phyloP scores from a whole-genome alignment of 2,113 vertebrate genomes.

The Carlito syrichta region DNA sequence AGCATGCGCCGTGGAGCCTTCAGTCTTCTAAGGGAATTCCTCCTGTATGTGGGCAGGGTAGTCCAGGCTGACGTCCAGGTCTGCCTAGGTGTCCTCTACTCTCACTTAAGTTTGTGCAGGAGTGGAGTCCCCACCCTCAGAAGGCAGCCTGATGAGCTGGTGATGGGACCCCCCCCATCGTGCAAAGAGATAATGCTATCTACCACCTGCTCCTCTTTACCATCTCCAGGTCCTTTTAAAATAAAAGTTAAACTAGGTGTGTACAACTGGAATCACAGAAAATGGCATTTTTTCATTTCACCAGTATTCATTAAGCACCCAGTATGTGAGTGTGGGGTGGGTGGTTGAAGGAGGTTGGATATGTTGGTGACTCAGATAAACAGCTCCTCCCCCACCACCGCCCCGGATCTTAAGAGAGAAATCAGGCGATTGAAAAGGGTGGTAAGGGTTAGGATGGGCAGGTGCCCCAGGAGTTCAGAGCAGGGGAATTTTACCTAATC shows the following conservation, averaged over 20 bases:
- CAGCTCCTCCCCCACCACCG: fast-evolving
- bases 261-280: neutral
- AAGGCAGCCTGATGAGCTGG: too few relatives aligned
- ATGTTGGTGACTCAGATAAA: neutral
- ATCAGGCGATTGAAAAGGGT: neutral
- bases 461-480: neutral
- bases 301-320: neutral
- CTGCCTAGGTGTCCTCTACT: neutral
- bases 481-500: neutral
- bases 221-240: neutral
- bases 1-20: neutral
- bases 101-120: neutral
- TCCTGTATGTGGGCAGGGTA: too few relatives aligned
- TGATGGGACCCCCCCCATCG: too few relatives aligned
- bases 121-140: neutral
- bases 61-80: neutral
- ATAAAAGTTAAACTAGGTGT: neutral
- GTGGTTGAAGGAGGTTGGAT: neutral
- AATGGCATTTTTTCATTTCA: neutral
- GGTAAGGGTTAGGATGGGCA: neutral
- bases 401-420: neutral
- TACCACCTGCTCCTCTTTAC: neutral
- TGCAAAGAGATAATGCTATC: neutral
- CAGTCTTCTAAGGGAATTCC: neutral
- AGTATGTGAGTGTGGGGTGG: neutral